Evolutionary conservation across 2,113 vertebrate genomes (phyloP).

Genomic region (Smithornis capensis): DNA sequence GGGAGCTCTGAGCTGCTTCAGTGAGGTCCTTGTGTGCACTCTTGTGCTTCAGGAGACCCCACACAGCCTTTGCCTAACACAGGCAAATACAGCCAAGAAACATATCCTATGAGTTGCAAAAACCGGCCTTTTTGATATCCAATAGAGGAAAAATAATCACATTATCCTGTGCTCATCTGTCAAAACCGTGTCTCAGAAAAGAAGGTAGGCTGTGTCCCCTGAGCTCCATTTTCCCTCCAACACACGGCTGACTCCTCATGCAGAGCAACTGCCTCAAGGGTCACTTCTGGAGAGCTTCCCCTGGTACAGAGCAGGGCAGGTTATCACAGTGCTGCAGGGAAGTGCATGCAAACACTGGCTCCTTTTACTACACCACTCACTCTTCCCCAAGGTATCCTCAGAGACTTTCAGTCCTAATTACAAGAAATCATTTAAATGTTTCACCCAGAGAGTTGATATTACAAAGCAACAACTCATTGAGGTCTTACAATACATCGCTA

Average conservation of each 20-base stretch:
- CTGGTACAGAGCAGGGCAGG: not conserved
- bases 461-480: not conserved
- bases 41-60: not conserved
- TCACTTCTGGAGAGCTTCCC: not conserved
- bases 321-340: not conserved
- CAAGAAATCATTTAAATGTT: not conserved
- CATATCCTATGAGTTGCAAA: not conserved
- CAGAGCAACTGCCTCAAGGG: not conserved
- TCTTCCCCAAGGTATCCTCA: not conserved
- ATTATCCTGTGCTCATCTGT: not conserved
- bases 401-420: not conserved
- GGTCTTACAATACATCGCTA: not conserved
- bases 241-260: not conserved
- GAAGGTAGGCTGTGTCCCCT: not conserved
- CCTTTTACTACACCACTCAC: not conserved
- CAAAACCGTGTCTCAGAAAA: not conserved
- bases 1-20: not conserved
- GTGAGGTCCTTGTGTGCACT: not conserved
- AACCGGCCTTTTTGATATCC: not conserved
- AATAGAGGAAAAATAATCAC: not conserved
- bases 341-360: not conserved
- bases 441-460: not conserved
- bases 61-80: not conserved
- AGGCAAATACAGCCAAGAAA: not conserved
- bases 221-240: not conserved